Evolutionary conservation across 2,113 vertebrate species (phyloP).

Genomic region (Oreochromis spilurus): DNA sequence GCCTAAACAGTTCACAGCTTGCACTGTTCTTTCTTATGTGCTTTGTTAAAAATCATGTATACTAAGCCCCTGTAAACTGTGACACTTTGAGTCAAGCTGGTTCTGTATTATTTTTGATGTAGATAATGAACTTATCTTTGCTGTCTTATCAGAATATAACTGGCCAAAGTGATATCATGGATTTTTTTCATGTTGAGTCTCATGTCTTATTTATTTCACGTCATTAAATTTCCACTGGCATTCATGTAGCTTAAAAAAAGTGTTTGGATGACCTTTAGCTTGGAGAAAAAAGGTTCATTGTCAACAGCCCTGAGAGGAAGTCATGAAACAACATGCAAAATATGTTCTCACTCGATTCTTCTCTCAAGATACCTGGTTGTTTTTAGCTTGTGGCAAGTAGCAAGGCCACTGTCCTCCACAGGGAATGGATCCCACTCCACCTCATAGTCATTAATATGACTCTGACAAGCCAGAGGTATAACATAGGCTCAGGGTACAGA

Average conservation of each 20-base stretch:
- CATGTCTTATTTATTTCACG: slow-evolving; percentile 18
- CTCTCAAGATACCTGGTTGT: slow-evolving; percentile 2
- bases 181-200: background rate
- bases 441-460: background rate
- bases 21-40: background rate
- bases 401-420: background rate
- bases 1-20: slow-evolving; percentile 10
- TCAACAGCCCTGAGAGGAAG: slow-evolving; percentile 19
- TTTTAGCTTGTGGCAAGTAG: slow-evolving; percentile 19
- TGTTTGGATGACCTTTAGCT: background rate
- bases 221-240: slow-evolving; percentile 5
- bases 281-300: background rate
- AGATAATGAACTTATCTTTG: background rate
- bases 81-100: background rate
- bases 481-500: background rate
- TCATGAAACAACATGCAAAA: slow-evolving; percentile 31
- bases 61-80: slow-evolving; percentile 3
- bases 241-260: background rate
- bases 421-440: background rate
- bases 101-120: slow-evolving; percentile 1
- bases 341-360: slow-evolving; percentile 16
- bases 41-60: background rate
- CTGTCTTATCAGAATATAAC: background rate
- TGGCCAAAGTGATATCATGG: background rate
- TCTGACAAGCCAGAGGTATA: background rate